These are phyloP conservation scores for Tamias sibiricus DNA, from an alignment of 2,113 vertebrate genomes.

Conservation along the genomic window DNA sequence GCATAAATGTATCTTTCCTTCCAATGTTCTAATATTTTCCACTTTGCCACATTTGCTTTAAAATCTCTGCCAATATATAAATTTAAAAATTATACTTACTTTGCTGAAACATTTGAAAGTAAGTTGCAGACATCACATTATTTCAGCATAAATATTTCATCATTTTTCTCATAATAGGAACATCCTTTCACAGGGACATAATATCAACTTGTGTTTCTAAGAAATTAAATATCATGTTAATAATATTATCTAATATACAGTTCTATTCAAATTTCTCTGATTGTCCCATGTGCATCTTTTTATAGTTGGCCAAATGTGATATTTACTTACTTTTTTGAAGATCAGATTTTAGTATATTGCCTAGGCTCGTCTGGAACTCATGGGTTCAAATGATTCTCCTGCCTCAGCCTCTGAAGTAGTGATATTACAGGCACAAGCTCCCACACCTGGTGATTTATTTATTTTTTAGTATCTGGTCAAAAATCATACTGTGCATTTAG, in stretches of 20 bases:
- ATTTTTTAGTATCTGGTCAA: background rate
- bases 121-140: background rate
- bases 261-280: background rate
- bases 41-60: background rate
- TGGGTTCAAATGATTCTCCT: background rate
- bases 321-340: background rate
- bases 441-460: background rate
- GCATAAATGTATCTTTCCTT: background rate
- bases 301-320: background rate
- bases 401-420: too few relatives aligned
- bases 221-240: background rate
- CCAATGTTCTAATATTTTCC: background rate
- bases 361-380: background rate
- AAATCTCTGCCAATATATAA: background rate
- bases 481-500: background rate
- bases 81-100: background rate
- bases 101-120: background rate
- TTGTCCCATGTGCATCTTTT: background rate
- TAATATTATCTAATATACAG: background rate
- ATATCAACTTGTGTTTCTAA: background rate
- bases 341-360: too few relatives aligned
- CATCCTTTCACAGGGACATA: background rate
- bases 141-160: constrained; percentile 9
- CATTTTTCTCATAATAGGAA: background rate
- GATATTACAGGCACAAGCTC: background rate